Base-by-base conservation (phyloP, 2,113 vertebrate genomes). In the Physeter macrocephalus region DNA sequence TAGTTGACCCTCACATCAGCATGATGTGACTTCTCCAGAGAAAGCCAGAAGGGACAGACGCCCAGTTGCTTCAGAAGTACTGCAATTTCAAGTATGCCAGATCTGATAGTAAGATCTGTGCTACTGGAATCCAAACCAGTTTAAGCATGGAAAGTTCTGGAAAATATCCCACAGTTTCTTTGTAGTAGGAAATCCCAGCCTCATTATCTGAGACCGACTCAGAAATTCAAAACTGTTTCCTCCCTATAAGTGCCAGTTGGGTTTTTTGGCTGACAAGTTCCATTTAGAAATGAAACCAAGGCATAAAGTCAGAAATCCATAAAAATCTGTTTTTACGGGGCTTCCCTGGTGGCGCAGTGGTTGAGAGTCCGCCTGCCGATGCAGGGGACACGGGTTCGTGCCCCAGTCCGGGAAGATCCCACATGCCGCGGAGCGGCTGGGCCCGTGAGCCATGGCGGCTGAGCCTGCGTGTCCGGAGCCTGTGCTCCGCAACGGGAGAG, bases 61-160 rank as follows among this genome's bases (percentile, higher is more conserved):
- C 31, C 61, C 64, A 92, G 82, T 89, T 95, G 74, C 88, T 96
- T 91, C 90, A 81, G 85, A 97, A 90, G 88, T 96, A 57, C 90
- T 18, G 0, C 69, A 0, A 27, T 71, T 83, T 95, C 97, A 95
- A 61, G 21, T 80, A 94, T 86, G 69, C 97, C 93, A 97, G n/a
- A 18, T 25, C 25, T 34, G 27, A 88, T 78, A 97, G 83, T 4
- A 54, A 64, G 25, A 10, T 27, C 12, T 25, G 31, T 46, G 57
- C 15, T 61, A 27, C 54, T 1, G 67, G 43, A 52, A 80, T 21
- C n/a, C 21, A 78, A 57, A 21, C 88, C 87, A 92, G 74, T n/a
- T 93, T 92, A 94, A 90, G 66, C 78, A 7, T 1, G 92, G 95
- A 94, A 93, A 84, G n/a, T 88, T 64, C 41, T 94, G 66, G 59